Evolutionary conservation across 2,888 invertebrate genomes (phyloP).

Genomic region (Himalopsyche kuldschensis): DNA sequence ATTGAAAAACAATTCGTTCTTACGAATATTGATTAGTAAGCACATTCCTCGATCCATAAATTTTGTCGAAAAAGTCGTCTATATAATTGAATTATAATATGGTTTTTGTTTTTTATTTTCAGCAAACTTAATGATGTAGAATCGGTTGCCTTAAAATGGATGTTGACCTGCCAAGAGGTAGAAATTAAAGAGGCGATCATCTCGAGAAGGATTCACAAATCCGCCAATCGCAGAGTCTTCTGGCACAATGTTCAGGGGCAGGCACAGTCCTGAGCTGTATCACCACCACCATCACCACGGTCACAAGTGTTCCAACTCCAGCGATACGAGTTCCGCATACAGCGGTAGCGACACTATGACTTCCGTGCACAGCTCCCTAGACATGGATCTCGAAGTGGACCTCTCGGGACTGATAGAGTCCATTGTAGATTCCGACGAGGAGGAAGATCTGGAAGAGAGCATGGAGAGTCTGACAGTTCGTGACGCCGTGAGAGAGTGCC

Average conservation of each 20-base stretch:
- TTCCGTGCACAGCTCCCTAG: slow-evolving; percentile 82
- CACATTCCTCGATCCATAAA: neutral
- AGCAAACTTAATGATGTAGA: neutral
- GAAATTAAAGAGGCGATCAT: neutral
- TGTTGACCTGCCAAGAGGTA: neutral
- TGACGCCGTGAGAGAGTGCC: slow-evolving; percentile 94
- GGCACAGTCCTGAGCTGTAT: slow-evolving; percentile 75
- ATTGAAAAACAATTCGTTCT: neutral
- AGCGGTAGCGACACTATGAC: slow-evolving; percentile 97
- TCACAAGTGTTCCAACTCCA: slow-evolving; percentile 73
- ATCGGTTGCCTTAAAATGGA: neutral
- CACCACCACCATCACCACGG: slow-evolving; percentile 83
- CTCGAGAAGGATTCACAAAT: neutral
- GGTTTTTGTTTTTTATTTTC: neutral
- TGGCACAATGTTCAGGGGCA: slow-evolving; percentile 61
- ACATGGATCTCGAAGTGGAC: slow-evolving; percentile 82
- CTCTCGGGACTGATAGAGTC: slow-evolving; percentile 93
- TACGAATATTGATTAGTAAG: neutral
- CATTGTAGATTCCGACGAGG: slow-evolving; percentile 94
- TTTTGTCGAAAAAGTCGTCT: neutral
- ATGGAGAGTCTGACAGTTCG: slow-evolving; percentile 88
- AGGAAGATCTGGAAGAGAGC: slow-evolving; percentile 89
- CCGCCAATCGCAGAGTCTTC: neutral
- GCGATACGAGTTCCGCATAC: slow-evolving; percentile 95
- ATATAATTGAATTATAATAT: neutral